A percentile compares a stretch with the other conserved stretches of the same genome.
Evolutionary conservation across 2,797 vertebrate species (phyloP).

Genomic region (Gouania willdenowi): DNA sequence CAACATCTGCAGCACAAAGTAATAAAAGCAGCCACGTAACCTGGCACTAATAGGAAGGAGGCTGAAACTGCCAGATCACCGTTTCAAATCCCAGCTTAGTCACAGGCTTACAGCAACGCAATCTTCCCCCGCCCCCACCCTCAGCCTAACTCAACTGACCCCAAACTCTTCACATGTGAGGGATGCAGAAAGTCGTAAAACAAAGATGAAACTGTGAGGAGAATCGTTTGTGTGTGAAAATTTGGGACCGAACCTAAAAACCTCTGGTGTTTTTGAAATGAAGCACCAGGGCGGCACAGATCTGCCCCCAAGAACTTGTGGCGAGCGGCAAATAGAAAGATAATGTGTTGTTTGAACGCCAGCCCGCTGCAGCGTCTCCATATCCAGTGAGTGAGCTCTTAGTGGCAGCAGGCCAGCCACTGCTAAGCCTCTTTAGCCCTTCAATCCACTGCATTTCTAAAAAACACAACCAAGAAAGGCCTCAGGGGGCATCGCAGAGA

Average conservation of each 20-base stretch:
- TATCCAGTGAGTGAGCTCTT: conserved; percentile 45
- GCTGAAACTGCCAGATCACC: conserved; percentile 66
- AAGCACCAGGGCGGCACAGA: neutral
- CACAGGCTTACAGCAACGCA: conserved; percentile 64
- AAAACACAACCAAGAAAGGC: conserved; percentile 55
- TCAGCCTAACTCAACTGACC: conserved; percentile 24
- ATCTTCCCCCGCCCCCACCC: conserved; percentile 53
- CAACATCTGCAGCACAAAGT: conserved; percentile 27
- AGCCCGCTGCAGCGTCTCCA: conserved; percentile 21
- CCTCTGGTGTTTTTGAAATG: no score
- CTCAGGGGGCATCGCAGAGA: conserved; percentile 35
- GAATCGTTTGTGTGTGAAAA: no score
- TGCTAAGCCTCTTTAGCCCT: conserved; percentile 73
- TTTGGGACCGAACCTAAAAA: no score
- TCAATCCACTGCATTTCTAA: conserved; percentile 54
- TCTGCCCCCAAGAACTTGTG: neutral
- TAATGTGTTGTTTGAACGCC: conserved; percentile 20
- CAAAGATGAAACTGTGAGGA: no score
- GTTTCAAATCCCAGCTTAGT: conserved; percentile 73
- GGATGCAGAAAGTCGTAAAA: conserved; percentile 1
- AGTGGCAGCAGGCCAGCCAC: conserved; percentile 51
- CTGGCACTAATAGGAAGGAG: conserved; percentile 25
- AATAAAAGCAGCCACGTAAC: conserved; percentile 39
- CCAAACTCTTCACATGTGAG: conserved; percentile 22
- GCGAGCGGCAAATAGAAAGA: conserved; percentile 7